Evolutionary conservation across 2,113 vertebrate species (phyloP), one percentile per base, ranked within the genome.

Genomic region (Haemorhous mexicanus): DNA sequence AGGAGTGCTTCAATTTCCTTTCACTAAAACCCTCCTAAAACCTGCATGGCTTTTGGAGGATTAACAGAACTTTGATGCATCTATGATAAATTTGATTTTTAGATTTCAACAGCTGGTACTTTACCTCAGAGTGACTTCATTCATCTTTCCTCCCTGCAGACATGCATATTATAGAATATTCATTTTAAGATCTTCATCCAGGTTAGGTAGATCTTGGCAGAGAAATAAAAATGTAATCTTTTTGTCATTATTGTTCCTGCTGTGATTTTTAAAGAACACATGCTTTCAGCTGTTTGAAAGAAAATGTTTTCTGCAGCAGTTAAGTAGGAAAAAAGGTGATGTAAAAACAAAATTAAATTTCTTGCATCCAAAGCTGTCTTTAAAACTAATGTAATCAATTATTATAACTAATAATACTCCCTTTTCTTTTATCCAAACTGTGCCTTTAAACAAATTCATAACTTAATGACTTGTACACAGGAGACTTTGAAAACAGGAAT

Each of bases 31-130:
- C 58, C 37, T 67, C 33, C 66, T 85, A 96, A 95, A 95, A 93
- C 50, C 62, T 52, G 67, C 46, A 20, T 82, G 55, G 50, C 70
- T 96, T 96, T 84, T 88, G 55, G 30, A 96, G 73, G 92, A 97
- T 97, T 97, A 95, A 87, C 77, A 94, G 76, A 94, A 95, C 83
- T 95, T 93, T 6, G 46, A 79, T 79, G 30, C 55, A 69, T 95
- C 59, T 68, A 87, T 87, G 79, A 84, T 94, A 91, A 66, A 59
- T 95, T 89, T 94, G 87, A 96, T 93, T 84, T 95, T 95, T 85
- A 96, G 89, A 86, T 95, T 89, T 88, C 55, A 55, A 32, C 53
- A 94, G 39, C 77, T 95, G 83, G 67, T 66, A 22, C 17, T 53
- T 67, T 47, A 84, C 81, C 69, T 88, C 15, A 64, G 41, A 62